Conservation (phyloP, 2,888 invertebrate genomes). For the Chloroclysta siterata region DNA sequence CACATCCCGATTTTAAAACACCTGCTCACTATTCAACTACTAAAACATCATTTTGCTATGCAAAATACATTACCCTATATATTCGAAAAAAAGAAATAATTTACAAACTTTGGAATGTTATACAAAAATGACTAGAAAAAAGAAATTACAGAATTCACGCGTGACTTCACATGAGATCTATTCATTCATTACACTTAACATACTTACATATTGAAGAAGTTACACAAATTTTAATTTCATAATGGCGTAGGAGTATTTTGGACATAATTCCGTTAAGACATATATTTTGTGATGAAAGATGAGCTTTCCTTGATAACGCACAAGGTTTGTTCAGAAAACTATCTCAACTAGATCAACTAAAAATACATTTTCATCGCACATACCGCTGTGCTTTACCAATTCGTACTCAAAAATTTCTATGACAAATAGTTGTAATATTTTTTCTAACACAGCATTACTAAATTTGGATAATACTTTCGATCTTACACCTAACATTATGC, state of each 20-base stretch:
- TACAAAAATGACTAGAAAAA: slow-evolving; percentile 79
- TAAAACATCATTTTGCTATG: slow-evolving; percentile 81
- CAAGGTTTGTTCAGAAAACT: slow-evolving; percentile 53
- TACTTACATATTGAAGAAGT: slow-evolving; percentile 46
- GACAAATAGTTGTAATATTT: slow-evolving; percentile 60
- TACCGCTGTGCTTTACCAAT: slow-evolving; percentile 53
- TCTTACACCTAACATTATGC: slow-evolving; percentile 73
- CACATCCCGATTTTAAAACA: slow-evolving; percentile 60
- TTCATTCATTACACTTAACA: slow-evolving; percentile 55
- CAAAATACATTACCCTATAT: slow-evolving; percentile 80
- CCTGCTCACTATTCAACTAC: slow-evolving; percentile 69
- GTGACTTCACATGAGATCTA: slow-evolving; percentile 64
- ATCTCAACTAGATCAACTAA: slow-evolving; percentile 40
- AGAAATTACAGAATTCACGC: slow-evolving; percentile 57
- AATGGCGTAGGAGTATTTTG: slow-evolving; percentile 47
- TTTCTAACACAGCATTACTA: slow-evolving; percentile 79
- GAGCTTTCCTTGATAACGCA: slow-evolving; percentile 47
- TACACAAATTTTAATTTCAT: slow-evolving; percentile 48
- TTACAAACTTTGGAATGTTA: slow-evolving; percentile 80
- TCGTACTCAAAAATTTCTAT: slow-evolving; percentile 52
- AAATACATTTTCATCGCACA: slow-evolving; percentile 38
- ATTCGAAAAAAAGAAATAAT: slow-evolving; percentile 67
- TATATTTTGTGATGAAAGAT: slow-evolving; percentile 40
- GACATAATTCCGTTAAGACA: slow-evolving; percentile 50
- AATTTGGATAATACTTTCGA: slow-evolving; percentile 83